Evolutionary conservation across 2,797 vertebrate genomes (phyloP), one percentile per base, ranked within the genome.

Genomic region (Amniataba percoides): DNA sequence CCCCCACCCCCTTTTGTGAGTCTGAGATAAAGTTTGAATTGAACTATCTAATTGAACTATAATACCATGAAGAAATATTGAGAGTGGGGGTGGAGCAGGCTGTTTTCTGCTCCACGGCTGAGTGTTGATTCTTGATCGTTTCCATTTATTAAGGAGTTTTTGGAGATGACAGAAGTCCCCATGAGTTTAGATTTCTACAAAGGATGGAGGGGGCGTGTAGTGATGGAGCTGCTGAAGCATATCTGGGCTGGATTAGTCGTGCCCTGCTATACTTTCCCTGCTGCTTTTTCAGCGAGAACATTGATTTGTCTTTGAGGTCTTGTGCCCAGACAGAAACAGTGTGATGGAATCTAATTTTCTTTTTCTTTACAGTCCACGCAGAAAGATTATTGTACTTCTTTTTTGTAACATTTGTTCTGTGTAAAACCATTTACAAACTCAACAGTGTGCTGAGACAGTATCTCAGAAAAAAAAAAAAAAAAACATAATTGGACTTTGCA

Each of bases 201-300:
- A 18, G 1, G 27, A 27, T 23, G 10, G 21, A 62, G 16, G 27
- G 23, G 3, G 7, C 15, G 1, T 31, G 36, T 36, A 7, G 21
- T 40, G 25, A 53, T 59, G 45, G 13, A 71, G 46, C 45, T 25
- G 27, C 46, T 58, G 53, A 53, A 39, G 5, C 46, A 45, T 57
- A 43, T 57, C 23, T 5, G 40, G 16, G 49, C 49, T 39, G 25
- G 21, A 53, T 75, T 23, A 23, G 25, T 31, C 31, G 27, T 27
- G 18, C 15, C 13, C 14, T n/a, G 61, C 25, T n/a, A 31, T n/a
- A 23, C 18, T 23, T 21, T 27, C 12, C 31, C 43, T n/a, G 21
- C 46, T 60, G 63, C 15, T 53, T 19, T 7, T 55, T 12, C 18
- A 14, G 12, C 18, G 25, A 21, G 23, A 45, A n/a, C 7, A 34